Evolutionary conservation across 2,888 invertebrate genomes (phyloP).

Genomic region (Perithous albicinctus): DNA sequence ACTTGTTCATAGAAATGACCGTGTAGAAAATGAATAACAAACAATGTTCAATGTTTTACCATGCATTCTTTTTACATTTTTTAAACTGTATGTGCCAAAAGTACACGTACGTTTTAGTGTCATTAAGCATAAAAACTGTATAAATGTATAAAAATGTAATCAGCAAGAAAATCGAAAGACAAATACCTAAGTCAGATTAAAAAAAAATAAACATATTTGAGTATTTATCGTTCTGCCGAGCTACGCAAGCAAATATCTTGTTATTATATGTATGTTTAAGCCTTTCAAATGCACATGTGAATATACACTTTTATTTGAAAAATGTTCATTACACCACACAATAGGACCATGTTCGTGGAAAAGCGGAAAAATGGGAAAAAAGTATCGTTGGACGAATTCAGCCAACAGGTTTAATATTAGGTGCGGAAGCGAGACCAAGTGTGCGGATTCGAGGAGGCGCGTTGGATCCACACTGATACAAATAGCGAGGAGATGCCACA

Average conservation of each 20-base stretch:
- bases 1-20: too few relatives aligned
- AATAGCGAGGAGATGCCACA: conserved; percentile 37
- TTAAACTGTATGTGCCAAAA: neutral
- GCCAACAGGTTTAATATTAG: conserved; percentile 32
- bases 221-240: conserved; percentile 20
- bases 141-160: conserved; percentile 1
- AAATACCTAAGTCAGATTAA: neutral
- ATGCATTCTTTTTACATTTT: neutral
- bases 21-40: too few relatives aligned
- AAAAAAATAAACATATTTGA: conserved; percentile 9
- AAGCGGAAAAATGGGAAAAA: conserved; percentile 1
- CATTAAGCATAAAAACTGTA: neutral
- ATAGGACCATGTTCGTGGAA: neutral
- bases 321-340: conserved; percentile 31
- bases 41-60: too few relatives aligned
- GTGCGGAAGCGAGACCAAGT: conserved; percentile 20
- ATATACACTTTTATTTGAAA: conserved; percentile 16
- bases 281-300: neutral
- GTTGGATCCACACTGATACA: conserved; percentile 33
- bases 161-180: neutral
- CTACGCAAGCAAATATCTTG: neutral
- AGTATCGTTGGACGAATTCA: neutral
- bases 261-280: neutral
- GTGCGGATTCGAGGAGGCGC: conserved; percentile 16
- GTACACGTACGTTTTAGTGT: neutral